Percentiles rank a stretch among this genome's conserved stretches.
Evolutionary conservation across 2,113 vertebrate species (phyloP).

Genomic region (Rhodinocichla rosea): DNA sequence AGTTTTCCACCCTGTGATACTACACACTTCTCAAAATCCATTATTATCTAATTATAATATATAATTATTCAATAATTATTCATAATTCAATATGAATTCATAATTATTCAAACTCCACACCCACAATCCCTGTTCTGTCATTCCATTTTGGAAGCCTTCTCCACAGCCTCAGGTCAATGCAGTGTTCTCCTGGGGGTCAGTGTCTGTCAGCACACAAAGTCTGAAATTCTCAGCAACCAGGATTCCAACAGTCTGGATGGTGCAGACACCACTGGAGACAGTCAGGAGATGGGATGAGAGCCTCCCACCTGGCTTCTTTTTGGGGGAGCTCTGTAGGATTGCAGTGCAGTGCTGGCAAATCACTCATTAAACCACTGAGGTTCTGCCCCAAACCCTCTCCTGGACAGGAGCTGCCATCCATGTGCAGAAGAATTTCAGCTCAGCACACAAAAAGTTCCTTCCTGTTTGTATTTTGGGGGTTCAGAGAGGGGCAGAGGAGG

Average conservation of each 20-base stretch:
- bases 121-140: not conserved
- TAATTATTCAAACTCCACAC: not conserved
- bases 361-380: rapidly evolving
- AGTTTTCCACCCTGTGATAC: not conserved
- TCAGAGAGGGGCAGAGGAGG: not conserved
- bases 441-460: not conserved
- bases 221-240: not conserved
- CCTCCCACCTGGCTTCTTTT: not conserved
- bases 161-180: not conserved
- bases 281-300: not conserved
- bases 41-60: too few species aligned
- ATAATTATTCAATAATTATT: too few species aligned
- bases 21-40: not conserved
- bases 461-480: not conserved
- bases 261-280: not conserved
- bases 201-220: not conserved
- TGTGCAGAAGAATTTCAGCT: not conserved
- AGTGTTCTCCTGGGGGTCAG: not conserved
- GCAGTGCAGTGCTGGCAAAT: slow-evolving; percentile 56
- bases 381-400: not conserved
- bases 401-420: not conserved
- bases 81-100: too few species aligned
- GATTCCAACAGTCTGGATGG: not conserved
- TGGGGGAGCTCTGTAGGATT: not conserved
- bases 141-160: not conserved